Evolutionary conservation across 1,140 invertebrate genomes (phyloP).

Genomic region (Bilobella aurantiaca): DNA sequence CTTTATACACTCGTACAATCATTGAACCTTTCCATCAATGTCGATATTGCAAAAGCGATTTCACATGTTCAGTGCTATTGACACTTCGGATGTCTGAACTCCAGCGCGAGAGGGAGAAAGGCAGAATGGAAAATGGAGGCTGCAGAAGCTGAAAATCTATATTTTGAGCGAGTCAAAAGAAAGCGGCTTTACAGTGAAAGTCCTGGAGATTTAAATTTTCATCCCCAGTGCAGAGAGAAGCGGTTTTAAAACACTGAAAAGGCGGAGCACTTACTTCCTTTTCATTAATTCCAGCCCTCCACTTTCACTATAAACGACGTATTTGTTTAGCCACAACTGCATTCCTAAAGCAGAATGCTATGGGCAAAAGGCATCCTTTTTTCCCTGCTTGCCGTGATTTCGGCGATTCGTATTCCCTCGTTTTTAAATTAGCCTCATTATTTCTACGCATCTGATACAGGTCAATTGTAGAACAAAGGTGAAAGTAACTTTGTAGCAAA

Average conservation of each 20-base stretch:
- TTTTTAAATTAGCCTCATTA: too few species aligned
- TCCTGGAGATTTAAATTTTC: not conserved
- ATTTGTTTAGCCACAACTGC: not conserved
- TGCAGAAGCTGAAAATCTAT: not conserved
- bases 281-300: not conserved
- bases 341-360: too few species aligned
- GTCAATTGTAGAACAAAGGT: too few species aligned
- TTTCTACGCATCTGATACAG: too few species aligned
- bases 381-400: not conserved
- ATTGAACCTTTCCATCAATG: conserved; percentile 4
- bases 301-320: not conserved
- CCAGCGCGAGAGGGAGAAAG: not conserved
- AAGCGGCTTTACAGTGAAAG: not conserved
- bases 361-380: not conserved
- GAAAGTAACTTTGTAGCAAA: too few species aligned
- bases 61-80: not conserved
- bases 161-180: too few species aligned
- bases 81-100: not conserved
- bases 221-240: not conserved
- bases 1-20: not conserved
- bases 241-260: conserved; percentile 18
- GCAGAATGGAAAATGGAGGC: not conserved
- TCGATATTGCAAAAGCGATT: not conserved
- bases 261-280: not conserved
- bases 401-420: too few species aligned